These are phyloP conservation scores for Aspidiotus rigidus DNA, from an alignment of 2,888 invertebrate species.

Conservation along the genomic window DNA sequence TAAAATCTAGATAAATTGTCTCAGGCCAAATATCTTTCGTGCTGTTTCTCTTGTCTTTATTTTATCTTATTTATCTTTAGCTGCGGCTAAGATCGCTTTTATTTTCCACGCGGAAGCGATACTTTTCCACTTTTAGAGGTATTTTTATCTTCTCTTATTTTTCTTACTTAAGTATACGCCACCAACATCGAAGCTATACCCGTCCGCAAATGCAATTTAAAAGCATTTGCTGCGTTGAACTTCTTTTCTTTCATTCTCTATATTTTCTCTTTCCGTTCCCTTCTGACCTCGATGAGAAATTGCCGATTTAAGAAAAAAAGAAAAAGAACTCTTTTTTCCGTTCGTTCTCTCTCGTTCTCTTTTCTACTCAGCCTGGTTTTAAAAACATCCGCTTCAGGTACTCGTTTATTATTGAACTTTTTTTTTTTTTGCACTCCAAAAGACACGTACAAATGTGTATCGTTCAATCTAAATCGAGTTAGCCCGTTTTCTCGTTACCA, in stretches of 20 bases:
- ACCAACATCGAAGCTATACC: constrained; percentile 24
- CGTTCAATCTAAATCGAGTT: constrained; percentile 35
- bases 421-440: constrained; percentile 19
- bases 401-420: constrained; percentile 30
- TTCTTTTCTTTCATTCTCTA: constrained; percentile 15
- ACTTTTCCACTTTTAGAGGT: constrained; percentile 26
- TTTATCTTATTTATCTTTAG: constrained; percentile 31
- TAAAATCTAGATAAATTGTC: constrained; percentile 30
- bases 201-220: constrained; percentile 32
- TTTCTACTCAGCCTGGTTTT: not conserved
- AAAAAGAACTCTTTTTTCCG: not conserved
- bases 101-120: constrained; percentile 29
- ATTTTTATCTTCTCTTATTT: constrained; percentile 31
- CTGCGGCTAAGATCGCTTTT: constrained; percentile 32
- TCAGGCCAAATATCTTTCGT: constrained; percentile 17
- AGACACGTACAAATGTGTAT: constrained; percentile 31
- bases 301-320: constrained; percentile 34
- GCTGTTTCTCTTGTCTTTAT: constrained; percentile 21
- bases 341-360: not conserved
- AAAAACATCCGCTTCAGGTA: constrained; percentile 30
- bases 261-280: constrained; percentile 30
- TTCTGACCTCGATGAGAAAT: constrained; percentile 34
- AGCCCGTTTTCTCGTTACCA: constrained; percentile 27
- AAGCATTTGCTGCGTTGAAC: constrained; percentile 30
- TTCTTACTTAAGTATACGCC: constrained; percentile 31